phyloP scores from a whole-genome alignment of 2,113 vertebrate genomes.

The Perca schrenkii region DNA sequence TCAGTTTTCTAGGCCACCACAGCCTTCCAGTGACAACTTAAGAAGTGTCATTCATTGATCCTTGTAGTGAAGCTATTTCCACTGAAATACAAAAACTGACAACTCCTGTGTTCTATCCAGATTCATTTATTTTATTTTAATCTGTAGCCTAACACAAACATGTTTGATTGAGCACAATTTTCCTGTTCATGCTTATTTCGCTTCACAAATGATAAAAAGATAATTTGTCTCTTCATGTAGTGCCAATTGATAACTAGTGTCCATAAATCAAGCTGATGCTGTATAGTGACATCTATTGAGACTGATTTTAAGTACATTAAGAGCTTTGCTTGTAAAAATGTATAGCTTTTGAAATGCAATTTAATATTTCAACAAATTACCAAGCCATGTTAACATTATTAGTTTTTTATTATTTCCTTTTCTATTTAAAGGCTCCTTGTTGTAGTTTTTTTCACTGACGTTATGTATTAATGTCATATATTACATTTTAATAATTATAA shows the following conservation, averaged over 20 bases:
- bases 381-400: not conserved
- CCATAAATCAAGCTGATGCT: not conserved
- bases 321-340: not conserved
- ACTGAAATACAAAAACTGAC: slow-evolving; percentile 12
- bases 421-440: not conserved
- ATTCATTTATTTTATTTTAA: not conserved
- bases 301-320: not conserved
- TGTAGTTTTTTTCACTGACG: not conserved
- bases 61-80: slow-evolving; percentile 54
- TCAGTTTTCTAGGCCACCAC: slow-evolving; percentile 73
- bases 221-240: not conserved
- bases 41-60: slow-evolving; percentile 56
- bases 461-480: not conserved
- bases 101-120: not conserved
- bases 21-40: slow-evolving; percentile 66
- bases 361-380: not conserved
- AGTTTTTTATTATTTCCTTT: not conserved
- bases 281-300: not conserved
- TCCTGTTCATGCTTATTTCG: not conserved
- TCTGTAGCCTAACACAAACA: not conserved
- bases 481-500: too few species aligned
- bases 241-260: not conserved
- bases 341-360: not conserved
- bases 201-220: not conserved
- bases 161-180: not conserved